phyloP scores from a whole-genome alignment of 1,140 invertebrate genomes.

The Mya arenaria region DNA sequence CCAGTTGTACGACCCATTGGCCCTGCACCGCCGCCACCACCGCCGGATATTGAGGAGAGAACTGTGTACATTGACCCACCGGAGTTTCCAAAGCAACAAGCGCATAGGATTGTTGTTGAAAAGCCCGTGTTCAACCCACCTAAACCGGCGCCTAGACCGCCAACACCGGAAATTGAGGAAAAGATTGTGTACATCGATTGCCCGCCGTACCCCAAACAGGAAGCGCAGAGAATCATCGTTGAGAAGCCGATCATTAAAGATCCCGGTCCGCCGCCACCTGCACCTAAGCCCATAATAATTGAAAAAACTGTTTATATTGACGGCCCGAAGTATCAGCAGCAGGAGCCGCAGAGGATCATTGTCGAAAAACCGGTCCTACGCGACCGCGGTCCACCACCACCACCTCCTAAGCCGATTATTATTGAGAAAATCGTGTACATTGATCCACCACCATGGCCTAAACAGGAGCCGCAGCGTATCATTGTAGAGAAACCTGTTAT shows the following conservation, averaged over 20 bases:
- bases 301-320: conserved; percentile 21
- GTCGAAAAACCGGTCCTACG: conserved; percentile 36
- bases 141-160: conserved; percentile 38
- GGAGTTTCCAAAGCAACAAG: conserved; percentile 34
- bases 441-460: conserved; percentile 34
- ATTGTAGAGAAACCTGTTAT: conserved; percentile 41
- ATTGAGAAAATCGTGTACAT: conserved; percentile 45
- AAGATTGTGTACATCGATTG: conserved; percentile 22
- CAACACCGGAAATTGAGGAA: conserved; percentile 24
- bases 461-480: conserved; percentile 26
- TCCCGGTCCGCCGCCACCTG: conserved; percentile 18
- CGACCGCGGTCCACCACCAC: conserved; percentile 29
- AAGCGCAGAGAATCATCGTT: conserved; percentile 28
- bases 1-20: neutral
- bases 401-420: conserved; percentile 30
- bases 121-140: conserved; percentile 37
- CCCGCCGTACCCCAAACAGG: conserved; percentile 14
- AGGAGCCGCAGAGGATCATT: conserved; percentile 37
- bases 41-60: conserved; percentile 10
- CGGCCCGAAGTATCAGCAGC: neutral
- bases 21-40: conserved; percentile 11
- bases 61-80: conserved; percentile 13
- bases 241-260: conserved; percentile 30
- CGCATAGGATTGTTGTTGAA: conserved; percentile 32
- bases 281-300: conserved; percentile 30